These are phyloP conservation scores for Argentina silus DNA, from an alignment of 2,797 vertebrate species.

Conservation along the genomic window DNA sequence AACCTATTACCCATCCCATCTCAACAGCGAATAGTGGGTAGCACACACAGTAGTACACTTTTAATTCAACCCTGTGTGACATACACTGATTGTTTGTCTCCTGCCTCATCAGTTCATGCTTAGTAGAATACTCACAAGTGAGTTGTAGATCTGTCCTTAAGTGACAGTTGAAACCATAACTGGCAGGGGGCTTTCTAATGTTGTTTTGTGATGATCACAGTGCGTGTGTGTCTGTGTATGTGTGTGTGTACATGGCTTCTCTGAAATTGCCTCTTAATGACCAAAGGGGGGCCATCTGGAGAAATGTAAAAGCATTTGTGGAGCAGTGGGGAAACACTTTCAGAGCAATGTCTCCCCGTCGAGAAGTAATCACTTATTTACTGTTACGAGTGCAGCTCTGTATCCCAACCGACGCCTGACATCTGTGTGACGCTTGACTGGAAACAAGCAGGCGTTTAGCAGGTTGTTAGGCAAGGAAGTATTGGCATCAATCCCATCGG, in stretches of 20 bases:
- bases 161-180: too few species aligned
- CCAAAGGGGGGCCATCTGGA: constrained; percentile 26
- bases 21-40: too few species aligned
- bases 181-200: too few species aligned
- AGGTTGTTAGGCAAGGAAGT: not conserved
- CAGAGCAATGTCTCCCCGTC: not conserved
- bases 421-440: not conserved
- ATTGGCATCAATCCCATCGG: too few species aligned
- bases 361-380: not conserved
- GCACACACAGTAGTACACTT: too few species aligned
- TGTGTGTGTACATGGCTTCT: not conserved
- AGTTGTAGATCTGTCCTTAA: too few species aligned
- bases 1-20: too few species aligned
- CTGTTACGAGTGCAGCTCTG: not conserved
- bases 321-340: not conserved
- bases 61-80: too few species aligned
- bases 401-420: too few species aligned
- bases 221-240: constrained; percentile 8
- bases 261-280: constrained; percentile 25
- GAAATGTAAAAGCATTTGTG: constrained; percentile 33
- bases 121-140: too few species aligned
- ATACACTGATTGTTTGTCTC: too few species aligned
- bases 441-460: not conserved
- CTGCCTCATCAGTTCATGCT: too few species aligned
- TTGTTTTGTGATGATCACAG: not conserved